phyloP scores from a whole-genome alignment of 2,797 vertebrate genomes.

The Gallinago stenura region DNA sequence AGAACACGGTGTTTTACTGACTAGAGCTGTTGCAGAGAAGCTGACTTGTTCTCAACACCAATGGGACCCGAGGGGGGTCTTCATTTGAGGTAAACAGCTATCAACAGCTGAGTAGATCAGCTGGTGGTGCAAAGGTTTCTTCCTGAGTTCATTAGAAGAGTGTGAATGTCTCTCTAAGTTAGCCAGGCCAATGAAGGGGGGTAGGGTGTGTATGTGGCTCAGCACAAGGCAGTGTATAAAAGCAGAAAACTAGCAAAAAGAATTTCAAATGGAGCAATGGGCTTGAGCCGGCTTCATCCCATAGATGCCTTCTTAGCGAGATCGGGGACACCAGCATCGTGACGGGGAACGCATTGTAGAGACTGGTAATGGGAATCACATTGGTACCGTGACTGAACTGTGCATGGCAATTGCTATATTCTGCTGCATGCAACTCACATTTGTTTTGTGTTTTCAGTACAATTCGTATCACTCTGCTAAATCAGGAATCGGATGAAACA shows the following conservation, averaged over 20 bases:
- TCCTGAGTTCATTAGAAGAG: background rate
- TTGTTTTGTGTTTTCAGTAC: background rate
- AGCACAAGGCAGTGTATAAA: accelerated
- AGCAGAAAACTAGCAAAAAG: background rate
- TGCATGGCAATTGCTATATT: background rate
- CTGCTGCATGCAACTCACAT: accelerated
- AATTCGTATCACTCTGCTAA: background rate
- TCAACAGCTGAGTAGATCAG: background rate
- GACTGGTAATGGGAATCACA: background rate
- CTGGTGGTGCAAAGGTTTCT: background rate
- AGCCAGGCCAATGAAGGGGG: background rate
- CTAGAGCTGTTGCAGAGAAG: background rate
- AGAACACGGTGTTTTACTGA: background rate
- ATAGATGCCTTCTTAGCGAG: accelerated
- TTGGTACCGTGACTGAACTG: background rate
- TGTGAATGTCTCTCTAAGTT: background rate
- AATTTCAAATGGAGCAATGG: background rate
- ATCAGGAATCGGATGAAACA: background rate
- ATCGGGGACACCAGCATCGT: background rate
- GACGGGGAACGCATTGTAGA: background rate
- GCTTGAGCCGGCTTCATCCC: background rate
- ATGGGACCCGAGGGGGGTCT: background rate
- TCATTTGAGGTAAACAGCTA: background rate
- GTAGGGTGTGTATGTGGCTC: background rate
- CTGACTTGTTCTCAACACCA: background rate